These are phyloP conservation scores for Cyprinodon variegatus DNA, from an alignment of 2,113 vertebrate species.

Conservation along the genomic window DNA sequence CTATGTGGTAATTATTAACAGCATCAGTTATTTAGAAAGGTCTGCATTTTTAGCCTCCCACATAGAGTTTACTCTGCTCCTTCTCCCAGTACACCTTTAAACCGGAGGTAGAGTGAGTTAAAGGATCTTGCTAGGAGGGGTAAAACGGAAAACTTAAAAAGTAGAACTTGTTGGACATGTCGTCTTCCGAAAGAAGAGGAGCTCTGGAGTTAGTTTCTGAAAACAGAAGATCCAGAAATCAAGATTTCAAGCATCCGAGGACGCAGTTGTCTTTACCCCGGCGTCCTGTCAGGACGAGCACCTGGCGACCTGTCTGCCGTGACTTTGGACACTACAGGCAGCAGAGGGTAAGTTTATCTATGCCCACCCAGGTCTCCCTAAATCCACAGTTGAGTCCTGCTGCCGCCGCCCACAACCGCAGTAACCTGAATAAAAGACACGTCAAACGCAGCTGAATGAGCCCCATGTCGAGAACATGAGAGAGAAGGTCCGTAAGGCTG, in stretches of 20 bases:
- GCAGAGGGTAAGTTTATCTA: slow-evolving; percentile 70
- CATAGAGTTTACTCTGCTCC: slow-evolving; percentile 24
- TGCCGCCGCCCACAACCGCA: slow-evolving; percentile 46
- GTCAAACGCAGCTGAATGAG: slow-evolving; percentile 61
- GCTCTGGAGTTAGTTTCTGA: slow-evolving; percentile 14
- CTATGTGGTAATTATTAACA: slow-evolving; percentile 80
- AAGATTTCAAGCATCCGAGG: slow-evolving; percentile 26
- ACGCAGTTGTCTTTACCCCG: slow-evolving; percentile 25
- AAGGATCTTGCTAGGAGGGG: background rate
- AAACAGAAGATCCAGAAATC: slow-evolving; percentile 27
- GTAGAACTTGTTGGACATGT: slow-evolving; percentile 35
- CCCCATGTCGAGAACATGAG: slow-evolving; percentile 67
- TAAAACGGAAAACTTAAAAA: slow-evolving; percentile 15
- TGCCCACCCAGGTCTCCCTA: slow-evolving; percentile 53
- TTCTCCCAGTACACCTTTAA: background rate
- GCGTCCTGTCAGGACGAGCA: slow-evolving; percentile 35
- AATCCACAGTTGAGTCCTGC: slow-evolving; percentile 52
- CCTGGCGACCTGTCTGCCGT: slow-evolving; percentile 43
- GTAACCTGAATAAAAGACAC: slow-evolving; percentile 67
- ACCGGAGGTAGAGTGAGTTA: background rate
- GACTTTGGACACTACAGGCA: slow-evolving; percentile 21
- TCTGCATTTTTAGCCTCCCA: slow-evolving; percentile 51
- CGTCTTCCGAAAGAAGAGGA: slow-evolving; percentile 29
- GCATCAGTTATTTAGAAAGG: slow-evolving; percentile 40
- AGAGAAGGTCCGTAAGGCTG: slow-evolving; percentile 62